Conservation (phyloP, 2,888 invertebrate genomes). For the Hypomecis atomaria region DNA sequence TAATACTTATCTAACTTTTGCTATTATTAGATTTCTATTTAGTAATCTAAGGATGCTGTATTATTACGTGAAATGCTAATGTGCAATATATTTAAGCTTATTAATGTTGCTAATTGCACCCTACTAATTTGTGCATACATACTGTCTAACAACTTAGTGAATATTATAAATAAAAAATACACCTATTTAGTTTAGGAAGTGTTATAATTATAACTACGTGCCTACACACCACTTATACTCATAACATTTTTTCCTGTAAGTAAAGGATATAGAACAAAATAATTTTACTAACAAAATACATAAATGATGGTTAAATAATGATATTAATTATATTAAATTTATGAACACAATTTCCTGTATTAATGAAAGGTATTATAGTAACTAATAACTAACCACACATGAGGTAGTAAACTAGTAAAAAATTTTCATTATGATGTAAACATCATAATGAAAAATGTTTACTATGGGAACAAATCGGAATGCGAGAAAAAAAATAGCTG, state of each 20-base stretch:
- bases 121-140: background rate
- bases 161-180: background rate
- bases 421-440: too few species aligned
- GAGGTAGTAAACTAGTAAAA: too few species aligned
- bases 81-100: conserved; percentile 54
- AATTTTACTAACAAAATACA: conserved; percentile 33
- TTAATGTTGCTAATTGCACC: conserved; percentile 17
- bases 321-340: too few species aligned
- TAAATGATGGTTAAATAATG: too few species aligned
- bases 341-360: too few species aligned
- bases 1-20: background rate
- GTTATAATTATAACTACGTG: too few species aligned
- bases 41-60: conserved; percentile 32
- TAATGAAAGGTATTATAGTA: too few species aligned
- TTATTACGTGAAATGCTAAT: conserved; percentile 44
- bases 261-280: conserved; percentile 54
- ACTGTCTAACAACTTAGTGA: background rate
- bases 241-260: conserved; percentile 33
- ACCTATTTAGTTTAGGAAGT: background rate
- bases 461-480: too few species aligned
- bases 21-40: conserved; percentile 6
- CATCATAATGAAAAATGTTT: too few species aligned
- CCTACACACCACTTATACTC: background rate
- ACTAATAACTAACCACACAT: too few species aligned
- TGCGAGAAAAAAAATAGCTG: too few species aligned